A percentile compares a stretch with the other conserved stretches of the same genome.
phyloP scores from a whole-genome alignment of 2,888 invertebrate genomes.

The Trissolcus japonicus region DNA sequence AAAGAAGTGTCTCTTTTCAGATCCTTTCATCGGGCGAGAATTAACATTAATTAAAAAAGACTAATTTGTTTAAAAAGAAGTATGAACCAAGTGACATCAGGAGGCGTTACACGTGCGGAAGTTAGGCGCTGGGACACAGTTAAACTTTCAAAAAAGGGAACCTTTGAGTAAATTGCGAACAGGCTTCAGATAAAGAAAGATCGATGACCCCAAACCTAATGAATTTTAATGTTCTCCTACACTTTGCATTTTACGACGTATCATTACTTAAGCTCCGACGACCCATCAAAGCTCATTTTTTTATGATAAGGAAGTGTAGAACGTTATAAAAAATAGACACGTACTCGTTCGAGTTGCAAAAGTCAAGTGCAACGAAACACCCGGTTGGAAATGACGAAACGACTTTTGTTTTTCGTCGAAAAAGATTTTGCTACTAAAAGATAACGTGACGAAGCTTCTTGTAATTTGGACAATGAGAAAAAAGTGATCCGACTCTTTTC shows the following conservation, averaged over 20 bases:
- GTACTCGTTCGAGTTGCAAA: conserved; percentile 12
- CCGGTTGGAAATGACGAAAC: conserved; percentile 25
- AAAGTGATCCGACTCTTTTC: no score
- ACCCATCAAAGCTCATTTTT: conserved; percentile 56
- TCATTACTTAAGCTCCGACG: conserved; percentile 56
- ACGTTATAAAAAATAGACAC: conserved; percentile 40
- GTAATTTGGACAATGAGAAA: no score
- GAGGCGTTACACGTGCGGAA: conserved; percentile 51
- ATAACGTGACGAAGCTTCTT: not conserved
- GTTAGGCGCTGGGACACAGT: conserved; percentile 34
- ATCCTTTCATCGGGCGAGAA: not conserved
- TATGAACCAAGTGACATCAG: conserved; percentile 33
- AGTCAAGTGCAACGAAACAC: conserved; percentile 41
- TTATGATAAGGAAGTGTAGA: conserved; percentile 48
- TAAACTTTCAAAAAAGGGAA: conserved; percentile 53
- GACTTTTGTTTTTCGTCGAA: conserved; percentile 6
- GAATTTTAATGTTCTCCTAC: conserved; percentile 60
- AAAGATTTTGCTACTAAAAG: not conserved
- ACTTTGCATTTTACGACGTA: conserved; percentile 59
- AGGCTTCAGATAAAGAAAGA: conserved; percentile 58
- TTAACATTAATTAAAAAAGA: conserved; percentile 40
- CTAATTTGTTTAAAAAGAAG: conserved; percentile 40
- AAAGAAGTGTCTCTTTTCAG: no score
- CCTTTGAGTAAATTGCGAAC: conserved; percentile 54
- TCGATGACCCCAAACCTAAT: conserved; percentile 59